phyloP scores from a whole-genome alignment of 2,113 vertebrate species.

The Neogobius melanostomus region DNA sequence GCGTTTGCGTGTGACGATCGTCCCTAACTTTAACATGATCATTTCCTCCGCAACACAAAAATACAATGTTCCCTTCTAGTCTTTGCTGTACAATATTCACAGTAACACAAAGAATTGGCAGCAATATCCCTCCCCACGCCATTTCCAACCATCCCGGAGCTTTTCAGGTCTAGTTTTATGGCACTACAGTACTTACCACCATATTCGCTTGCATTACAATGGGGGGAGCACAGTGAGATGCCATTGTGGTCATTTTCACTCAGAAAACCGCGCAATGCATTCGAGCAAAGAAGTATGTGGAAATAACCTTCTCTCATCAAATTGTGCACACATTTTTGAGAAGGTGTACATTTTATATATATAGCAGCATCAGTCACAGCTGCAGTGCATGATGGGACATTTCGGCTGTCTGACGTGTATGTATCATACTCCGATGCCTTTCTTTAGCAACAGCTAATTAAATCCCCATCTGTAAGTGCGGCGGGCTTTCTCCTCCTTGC shows the following conservation, averaged over 20 bases:
- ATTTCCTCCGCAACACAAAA: background rate
- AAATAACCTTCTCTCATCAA: background rate
- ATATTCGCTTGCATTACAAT: background rate
- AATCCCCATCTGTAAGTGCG: constrained; percentile 13
- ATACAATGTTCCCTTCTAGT: background rate
- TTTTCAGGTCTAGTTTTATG: background rate
- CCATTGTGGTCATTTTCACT: constrained; percentile 2
- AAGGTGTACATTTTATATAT: constrained; percentile 25
- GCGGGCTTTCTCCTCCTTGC: constrained; percentile 1
- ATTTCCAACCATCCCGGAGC: background rate
- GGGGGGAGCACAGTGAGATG: constrained; percentile 28
- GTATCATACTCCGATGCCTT: constrained; percentile 21
- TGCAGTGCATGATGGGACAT: constrained; percentile 26
- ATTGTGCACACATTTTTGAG: background rate
- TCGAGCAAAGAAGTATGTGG: background rate
- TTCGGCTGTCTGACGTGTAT: constrained; percentile 23
- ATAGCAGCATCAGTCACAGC: constrained; percentile 33
- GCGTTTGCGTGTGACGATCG: too few relatives aligned
- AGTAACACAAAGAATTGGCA: background rate
- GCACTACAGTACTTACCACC: background rate
- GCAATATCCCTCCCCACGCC: background rate
- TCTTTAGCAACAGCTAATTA: constrained; percentile 33
- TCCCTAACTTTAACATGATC: background rate
- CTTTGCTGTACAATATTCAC: background rate
- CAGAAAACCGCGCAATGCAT: background rate